Base-by-base conservation (phyloP, 2,113 vertebrate genomes). In the Semnornis frantzii region DNA sequence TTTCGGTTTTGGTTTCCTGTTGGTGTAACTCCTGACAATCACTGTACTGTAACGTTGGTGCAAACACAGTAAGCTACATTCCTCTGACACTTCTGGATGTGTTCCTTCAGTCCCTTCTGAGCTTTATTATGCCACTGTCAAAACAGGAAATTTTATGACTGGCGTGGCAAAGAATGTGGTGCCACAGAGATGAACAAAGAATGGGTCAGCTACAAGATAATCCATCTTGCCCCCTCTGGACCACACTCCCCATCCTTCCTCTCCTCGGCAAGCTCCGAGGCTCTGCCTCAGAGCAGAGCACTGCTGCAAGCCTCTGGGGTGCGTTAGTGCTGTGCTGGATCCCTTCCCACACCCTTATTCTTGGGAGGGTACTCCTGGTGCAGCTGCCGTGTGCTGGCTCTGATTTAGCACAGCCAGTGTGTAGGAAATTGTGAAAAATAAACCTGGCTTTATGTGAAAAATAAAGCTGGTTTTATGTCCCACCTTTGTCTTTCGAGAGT, bases 91-190 rank as follows among this genome's bases (percentile, higher is more conserved):
- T 84, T 80, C 55, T 89, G 72, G 44, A 81, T 74, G n/a, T 83
- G 85, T 90, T 88, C 86, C 81, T 96, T 95, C 90, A 88, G 93
- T 86, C 62, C 74, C 58, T 75, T 93, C 91, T 66, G 68, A 94
- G 84, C 75, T 94, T 90, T 92, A 73, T 89, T 86, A 82, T 85
- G 64, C 85, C 81, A 91, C 48, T 94, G 88, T 91, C 94, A 95
- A 93, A 94, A 70, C 48, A 85, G 66, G 89, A 92, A 92, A 91
- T 94, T 93, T 94, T 95, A 95, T 94, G 81, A 91, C 84, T 89
- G 59, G 39, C 62, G 78, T 92, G 81, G 89, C 88, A 92, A 95
- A 96, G 66, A 81, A 94, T 93, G 77, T 78, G 74, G 83, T 94
- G 83, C 91, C 91, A 95, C 50, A 66, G 55, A 90, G 86, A 82